These are phyloP conservation scores for Anarhynchus alexandrinus DNA, from an alignment of 2,113 vertebrate genomes.

Conservation along the genomic window DNA sequence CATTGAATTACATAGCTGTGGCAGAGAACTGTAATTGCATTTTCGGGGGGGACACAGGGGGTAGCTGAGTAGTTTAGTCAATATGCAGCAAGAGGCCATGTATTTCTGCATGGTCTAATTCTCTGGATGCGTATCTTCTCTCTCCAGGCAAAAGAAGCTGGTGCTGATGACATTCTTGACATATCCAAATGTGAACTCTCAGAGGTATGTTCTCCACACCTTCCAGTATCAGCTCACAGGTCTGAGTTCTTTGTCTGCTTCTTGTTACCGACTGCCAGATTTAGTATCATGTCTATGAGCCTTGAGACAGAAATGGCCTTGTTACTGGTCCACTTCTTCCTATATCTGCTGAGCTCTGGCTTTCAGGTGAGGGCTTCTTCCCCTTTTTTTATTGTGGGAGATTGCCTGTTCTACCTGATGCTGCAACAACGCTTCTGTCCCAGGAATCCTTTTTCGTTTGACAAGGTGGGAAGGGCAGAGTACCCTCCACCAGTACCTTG, in stretches of 20 bases:
- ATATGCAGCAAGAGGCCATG: not conserved
- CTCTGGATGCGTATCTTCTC: not conserved
- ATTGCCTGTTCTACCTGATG: not conserved
- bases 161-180: constrained; percentile 91
- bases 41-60: not conserved
- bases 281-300: not conserved
- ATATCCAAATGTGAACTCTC: constrained; percentile 90
- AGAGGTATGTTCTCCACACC: constrained; percentile 74
- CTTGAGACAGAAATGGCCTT: not conserved
- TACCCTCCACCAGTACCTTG: not conserved
- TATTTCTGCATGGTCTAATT: not conserved
- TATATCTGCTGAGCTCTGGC: not conserved
- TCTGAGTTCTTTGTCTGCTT: not conserved
- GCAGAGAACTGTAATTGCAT: not conserved
- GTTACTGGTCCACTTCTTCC: not conserved
- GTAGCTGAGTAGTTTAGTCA: not conserved
- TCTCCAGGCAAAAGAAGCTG: constrained; percentile 88
- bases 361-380: not conserved
- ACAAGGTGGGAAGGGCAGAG: not conserved
- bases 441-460: not conserved
- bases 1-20: accelerated
- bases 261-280: not conserved
- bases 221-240: not conserved
- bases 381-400: not conserved
- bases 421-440: not conserved